Evolutionary conservation across 1,140 invertebrate species (phyloP).

Genomic region (Gryon sp.): DNA sequence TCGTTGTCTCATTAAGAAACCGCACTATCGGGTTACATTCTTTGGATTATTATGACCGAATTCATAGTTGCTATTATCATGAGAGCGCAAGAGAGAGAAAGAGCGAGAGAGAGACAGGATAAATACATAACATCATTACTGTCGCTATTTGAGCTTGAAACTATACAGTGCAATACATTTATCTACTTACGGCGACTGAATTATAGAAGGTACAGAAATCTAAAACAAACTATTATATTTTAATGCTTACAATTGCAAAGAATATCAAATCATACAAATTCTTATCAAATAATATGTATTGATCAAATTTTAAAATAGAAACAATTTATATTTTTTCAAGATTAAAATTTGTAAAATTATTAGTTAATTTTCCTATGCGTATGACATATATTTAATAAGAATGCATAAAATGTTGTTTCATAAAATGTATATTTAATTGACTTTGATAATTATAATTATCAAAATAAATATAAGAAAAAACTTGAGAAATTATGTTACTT

Average conservation of each 20-base stretch:
- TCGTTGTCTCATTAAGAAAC: constrained; percentile 48
- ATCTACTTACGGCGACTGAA: constrained; percentile 36
- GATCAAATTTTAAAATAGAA: neutral
- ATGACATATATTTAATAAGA: too few relatives aligned
- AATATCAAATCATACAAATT: constrained; percentile 2
- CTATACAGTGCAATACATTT: constrained; percentile 31
- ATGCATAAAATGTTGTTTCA: too few relatives aligned
- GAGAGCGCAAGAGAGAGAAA: too few relatives aligned
- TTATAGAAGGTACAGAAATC: constrained; percentile 44
- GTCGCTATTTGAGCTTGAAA: constrained; percentile 45
- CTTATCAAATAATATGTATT: too few relatives aligned
- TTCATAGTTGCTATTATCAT: constrained; percentile 23
- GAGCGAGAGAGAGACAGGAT: neutral
- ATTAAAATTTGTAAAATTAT: too few relatives aligned
- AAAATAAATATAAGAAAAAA: too few relatives aligned
- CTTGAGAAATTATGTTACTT: too few relatives aligned
- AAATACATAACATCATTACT: constrained; percentile 48
- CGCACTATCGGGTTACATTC: constrained; percentile 47
- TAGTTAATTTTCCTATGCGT: too few relatives aligned
- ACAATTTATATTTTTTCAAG: neutral
- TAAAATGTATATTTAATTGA: too few relatives aligned
- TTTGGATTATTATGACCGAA: constrained; percentile 46
- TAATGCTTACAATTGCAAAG: constrained; percentile 8
- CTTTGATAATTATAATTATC: too few relatives aligned
- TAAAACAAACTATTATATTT: constrained; percentile 36